Base-by-base conservation (phyloP, 2,888 invertebrate genomes). In the Arctia plantaginis region DNA sequence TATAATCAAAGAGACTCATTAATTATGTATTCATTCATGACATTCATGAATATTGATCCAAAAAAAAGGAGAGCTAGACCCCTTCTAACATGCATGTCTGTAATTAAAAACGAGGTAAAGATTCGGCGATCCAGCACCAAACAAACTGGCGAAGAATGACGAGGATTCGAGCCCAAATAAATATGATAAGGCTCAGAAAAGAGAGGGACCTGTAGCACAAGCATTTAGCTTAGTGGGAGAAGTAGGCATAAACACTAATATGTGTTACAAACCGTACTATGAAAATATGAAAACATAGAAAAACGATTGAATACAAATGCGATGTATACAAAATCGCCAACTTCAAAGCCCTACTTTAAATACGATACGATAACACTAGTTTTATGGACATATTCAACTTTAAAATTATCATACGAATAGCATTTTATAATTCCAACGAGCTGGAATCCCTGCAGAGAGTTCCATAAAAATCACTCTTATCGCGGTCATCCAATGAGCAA, bases 291-390 rank as follows among this genome's bases (percentile, higher is more conserved):
- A 15, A 51, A 51, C 20, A 51, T 13, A 13, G n/a, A 27, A 59
- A 59, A n/a, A n/a, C 13, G n/a, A 23, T 3, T 27, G 15, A 59
- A 15, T 13, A 59, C 59, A 59, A 27, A 59, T 15, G 59, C 13
- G 18, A 12, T 7, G 27, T 55, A 62, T 8, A 30, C 62, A 18
- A 62, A 62, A 62, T 62, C 62, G 62, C 62, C 30, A 62, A 62
- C 62, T 30, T 62, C 30, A 30, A 30, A 30, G 18, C 62, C n/a
- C 62, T 8, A 62, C 62, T 30, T 30, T 62, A 72, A 67, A 71
- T 78, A 68, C 72, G 74, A 78, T 72, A 30, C 62, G 62, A 62
- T 71, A 69, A 71, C 41, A 64, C 75, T 73, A 72, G 47, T 66
- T 27, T 76, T 75, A 33, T 70, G 23, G 13, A 35, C 8, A 62